Percentiles rank a stretch among this genome's conserved stretches.
Conservation (phyloP, 2,888 invertebrate species). For the Onchidella celtica region DNA sequence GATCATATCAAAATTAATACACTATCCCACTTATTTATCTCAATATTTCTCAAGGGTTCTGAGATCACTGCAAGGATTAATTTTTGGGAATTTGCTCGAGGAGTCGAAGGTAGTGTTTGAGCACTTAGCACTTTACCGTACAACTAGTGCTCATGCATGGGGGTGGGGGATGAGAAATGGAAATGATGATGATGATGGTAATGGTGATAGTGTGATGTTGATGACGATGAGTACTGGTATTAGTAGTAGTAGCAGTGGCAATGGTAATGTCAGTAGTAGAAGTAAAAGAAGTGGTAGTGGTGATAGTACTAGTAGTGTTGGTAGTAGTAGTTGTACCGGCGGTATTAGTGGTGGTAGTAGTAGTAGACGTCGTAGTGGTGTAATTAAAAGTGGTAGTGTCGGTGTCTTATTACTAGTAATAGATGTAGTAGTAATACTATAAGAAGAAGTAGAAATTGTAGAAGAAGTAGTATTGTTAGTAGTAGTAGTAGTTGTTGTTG, state of each 20-base stretch:
- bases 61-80: too few species aligned
- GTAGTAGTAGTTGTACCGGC: conserved; percentile 19
- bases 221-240: conserved; percentile 20
- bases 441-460: too few species aligned
- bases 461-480: too few species aligned
- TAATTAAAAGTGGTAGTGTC: not conserved
- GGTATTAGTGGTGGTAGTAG: conserved; percentile 13
- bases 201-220: not conserved
- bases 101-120: too few species aligned
- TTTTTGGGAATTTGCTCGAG: too few species aligned
- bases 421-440: not conserved
- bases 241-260: conserved; percentile 12
- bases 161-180: too few species aligned
- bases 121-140: too few species aligned
- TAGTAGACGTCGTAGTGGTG: conserved; percentile 16
- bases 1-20: too few species aligned
- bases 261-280: conserved; percentile 26
- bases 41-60: too few species aligned
- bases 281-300: conserved; percentile 18
- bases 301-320: conserved; percentile 4
- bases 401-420: not conserved
- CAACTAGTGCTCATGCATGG: too few species aligned
- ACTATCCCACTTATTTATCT: too few species aligned
- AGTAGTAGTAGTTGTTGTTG: not conserved
- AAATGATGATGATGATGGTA: conserved; percentile 1